phyloP scores from a whole-genome alignment of 2,888 invertebrate species.

The Sericinus montela region DNA sequence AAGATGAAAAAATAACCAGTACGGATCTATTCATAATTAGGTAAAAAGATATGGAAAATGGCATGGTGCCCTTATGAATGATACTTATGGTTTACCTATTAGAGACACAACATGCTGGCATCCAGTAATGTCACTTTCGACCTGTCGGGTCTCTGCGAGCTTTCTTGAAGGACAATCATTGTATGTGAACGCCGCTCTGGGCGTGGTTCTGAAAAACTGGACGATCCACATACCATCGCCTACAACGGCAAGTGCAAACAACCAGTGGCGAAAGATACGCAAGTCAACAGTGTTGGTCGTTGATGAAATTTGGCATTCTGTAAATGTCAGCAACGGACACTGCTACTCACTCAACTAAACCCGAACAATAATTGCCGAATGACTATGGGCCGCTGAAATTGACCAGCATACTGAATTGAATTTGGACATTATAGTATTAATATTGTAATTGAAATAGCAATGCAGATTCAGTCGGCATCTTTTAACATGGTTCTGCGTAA shows the following conservation, averaged over 20 bases:
- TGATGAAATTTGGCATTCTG: conserved; percentile 66
- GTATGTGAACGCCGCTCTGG: conserved; percentile 71
- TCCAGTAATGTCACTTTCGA: conserved; percentile 69
- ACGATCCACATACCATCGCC: conserved; percentile 79
- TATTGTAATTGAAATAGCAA: neutral
- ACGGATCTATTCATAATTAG: conserved; percentile 36
- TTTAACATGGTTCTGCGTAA: conserved; percentile 50
- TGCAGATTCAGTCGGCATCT: conserved; percentile 37
- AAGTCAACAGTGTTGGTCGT: conserved; percentile 67
- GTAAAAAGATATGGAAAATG: conserved; percentile 50
- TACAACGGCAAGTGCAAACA: conserved; percentile 71
- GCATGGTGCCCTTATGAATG: conserved; percentile 73
- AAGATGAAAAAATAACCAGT: conserved; percentile 58
- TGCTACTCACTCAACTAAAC: conserved; percentile 56
- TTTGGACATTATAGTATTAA: conserved; percentile 27
- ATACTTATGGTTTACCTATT: conserved; percentile 79
- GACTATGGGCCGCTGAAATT: conserved; percentile 54
- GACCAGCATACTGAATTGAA: conserved; percentile 44
- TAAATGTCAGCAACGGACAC: conserved; percentile 76
- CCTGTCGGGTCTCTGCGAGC: conserved; percentile 66
- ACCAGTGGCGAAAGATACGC: conserved; percentile 57
- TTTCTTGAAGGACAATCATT: conserved; percentile 51
- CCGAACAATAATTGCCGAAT: conserved; percentile 44
- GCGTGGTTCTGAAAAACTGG: conserved; percentile 79
- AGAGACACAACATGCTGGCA: conserved; percentile 68